A percentile compares a stretch with the other conserved stretches of the same genome.
Evolutionary conservation across 2,113 vertebrate species (phyloP).

Genomic region (Alouatta palliata): DNA sequence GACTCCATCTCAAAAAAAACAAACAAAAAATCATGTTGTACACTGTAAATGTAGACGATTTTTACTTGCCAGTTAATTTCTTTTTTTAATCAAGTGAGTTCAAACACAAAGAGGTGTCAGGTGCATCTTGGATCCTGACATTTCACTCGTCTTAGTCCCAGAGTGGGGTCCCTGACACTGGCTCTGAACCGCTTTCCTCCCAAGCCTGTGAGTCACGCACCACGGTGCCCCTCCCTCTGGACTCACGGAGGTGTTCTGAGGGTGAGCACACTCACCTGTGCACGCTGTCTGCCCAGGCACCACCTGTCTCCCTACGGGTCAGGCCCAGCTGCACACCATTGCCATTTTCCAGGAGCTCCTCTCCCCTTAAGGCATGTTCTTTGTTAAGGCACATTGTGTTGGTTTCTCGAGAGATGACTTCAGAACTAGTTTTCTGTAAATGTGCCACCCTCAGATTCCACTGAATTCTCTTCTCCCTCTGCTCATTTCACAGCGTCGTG

Average conservation of each 20-base stretch:
- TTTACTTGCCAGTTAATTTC: neutral
- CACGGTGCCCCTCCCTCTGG: neutral
- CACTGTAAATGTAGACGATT: neutral
- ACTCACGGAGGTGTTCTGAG: no score
- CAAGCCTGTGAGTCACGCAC: neutral
- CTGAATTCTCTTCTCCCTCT: accelerated
- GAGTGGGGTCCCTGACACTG: neutral
- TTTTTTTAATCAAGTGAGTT: neutral
- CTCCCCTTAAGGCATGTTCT: neutral
- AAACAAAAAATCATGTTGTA: neutral
- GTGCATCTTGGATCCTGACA: neutral
- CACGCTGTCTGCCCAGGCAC: accelerated
- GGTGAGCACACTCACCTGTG: accelerated
- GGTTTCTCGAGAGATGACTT: neutral
- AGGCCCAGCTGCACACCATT: accelerated
- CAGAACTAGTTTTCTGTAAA: no score
- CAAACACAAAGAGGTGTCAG: neutral
- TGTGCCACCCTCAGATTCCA: accelerated
- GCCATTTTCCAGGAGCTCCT: neutral
- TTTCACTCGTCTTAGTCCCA: neutral
- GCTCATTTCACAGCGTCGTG: accelerated
- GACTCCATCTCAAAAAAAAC: no score
- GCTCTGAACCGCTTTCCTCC: neutral
- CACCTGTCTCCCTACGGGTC: neutral
- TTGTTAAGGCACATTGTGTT: no score